These are phyloP conservation scores for Mellilla xanthometata DNA, from an alignment of 2,888 invertebrate genomes.

Conservation along the genomic window DNA sequence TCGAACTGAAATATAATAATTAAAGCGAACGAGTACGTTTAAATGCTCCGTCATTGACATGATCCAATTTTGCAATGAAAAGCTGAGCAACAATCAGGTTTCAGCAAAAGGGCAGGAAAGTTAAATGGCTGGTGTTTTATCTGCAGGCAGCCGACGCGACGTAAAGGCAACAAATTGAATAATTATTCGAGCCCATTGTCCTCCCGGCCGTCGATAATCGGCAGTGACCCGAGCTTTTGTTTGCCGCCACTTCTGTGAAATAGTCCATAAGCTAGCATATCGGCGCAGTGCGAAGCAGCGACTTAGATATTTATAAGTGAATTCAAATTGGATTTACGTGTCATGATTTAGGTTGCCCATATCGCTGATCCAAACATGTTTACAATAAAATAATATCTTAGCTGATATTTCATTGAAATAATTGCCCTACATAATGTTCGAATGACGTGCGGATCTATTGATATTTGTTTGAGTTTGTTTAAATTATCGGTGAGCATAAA, in stretches of 20 bases:
- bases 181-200: slow-evolving; percentile 64
- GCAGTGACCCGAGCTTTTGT: slow-evolving; percentile 56
- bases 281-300: slow-evolving; percentile 14
- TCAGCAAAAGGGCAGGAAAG: slow-evolving; percentile 49
- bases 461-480: too few species aligned
- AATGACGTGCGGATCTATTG: too few species aligned
- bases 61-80: slow-evolving; percentile 40
- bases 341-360: too few species aligned
- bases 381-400: too few species aligned
- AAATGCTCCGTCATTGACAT: slow-evolving; percentile 3
- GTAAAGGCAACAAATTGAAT: slow-evolving; percentile 69
- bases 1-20: neutral
- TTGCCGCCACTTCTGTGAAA: slow-evolving; percentile 39
- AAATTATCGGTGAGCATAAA: too few species aligned
- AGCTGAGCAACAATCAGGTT: slow-evolving; percentile 45
- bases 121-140: slow-evolving; percentile 59
- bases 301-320: neutral
- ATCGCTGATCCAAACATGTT: too few species aligned
- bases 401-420: too few species aligned
- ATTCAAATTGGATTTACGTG: too few species aligned
- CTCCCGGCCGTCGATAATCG: slow-evolving; percentile 55
- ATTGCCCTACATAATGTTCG: too few species aligned
- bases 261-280: slow-evolving; percentile 36
- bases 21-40: neutral
- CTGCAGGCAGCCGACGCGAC: slow-evolving; percentile 34